Percentiles rank a stretch among this genome's conserved stretches.
These are phyloP conservation scores for Pristionchus fissidentatus DNA, from an alignment of 2,888 invertebrate genomes.

Conservation along the genomic window DNA sequence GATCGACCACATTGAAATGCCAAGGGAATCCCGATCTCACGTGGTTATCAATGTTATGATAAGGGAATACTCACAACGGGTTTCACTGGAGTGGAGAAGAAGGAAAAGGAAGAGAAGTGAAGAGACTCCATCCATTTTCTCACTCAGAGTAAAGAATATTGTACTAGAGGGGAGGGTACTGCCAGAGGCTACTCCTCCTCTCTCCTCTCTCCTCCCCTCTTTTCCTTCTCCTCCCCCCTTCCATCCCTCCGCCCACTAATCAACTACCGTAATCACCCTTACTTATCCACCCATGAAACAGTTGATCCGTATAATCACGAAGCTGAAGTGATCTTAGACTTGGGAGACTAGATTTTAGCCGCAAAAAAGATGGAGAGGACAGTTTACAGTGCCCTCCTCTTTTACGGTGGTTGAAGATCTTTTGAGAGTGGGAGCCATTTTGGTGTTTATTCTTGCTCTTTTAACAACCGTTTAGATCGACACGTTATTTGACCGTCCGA, in stretches of 20 bases:
- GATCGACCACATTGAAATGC: background rate
- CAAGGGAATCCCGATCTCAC: background rate
- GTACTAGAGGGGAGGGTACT: constrained; percentile 10
- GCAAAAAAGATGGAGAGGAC: background rate
- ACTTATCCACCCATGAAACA: constrained; percentile 51
- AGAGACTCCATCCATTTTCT: background rate
- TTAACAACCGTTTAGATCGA: too few relatives aligned
- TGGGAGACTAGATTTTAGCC: constrained; percentile 8
- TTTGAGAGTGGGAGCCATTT: constrained; percentile 34
- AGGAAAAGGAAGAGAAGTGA: constrained; percentile 31
- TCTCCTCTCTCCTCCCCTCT: background rate
- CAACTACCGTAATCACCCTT: constrained; percentile 51
- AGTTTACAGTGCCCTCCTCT: background rate
- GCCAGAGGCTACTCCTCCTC: constrained; percentile 14
- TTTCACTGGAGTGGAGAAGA: background rate
- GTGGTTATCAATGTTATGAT: constrained; percentile 29
- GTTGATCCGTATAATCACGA: constrained; percentile 42
- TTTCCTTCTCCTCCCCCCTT: background rate
- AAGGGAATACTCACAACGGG: constrained; percentile 28
- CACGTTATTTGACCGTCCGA: too few relatives aligned
- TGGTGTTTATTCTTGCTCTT: constrained; percentile 2
- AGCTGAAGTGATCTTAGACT: background rate
- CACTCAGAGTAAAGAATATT: constrained; percentile 14
- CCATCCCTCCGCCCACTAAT: background rate
- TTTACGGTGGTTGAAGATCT: constrained; percentile 40